These are phyloP conservation scores for Hypomesus transpacificus DNA, from an alignment of 2,113 vertebrate species.

Conservation along the genomic window DNA sequence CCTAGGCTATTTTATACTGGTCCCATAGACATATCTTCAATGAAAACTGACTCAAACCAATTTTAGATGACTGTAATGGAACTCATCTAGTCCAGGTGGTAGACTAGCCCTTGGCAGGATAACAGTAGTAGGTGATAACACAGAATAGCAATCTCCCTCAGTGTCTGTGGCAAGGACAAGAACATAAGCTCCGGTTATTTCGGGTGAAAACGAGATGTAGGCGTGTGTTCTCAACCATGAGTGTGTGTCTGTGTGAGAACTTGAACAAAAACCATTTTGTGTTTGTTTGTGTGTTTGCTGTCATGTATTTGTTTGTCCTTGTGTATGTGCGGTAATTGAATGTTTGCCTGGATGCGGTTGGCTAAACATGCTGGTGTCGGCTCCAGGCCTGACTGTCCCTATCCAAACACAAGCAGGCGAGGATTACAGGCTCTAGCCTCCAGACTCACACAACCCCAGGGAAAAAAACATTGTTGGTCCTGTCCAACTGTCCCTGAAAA, in stretches of 20 bases:
- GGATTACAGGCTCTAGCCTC: slow-evolving; percentile 58
- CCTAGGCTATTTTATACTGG: no score
- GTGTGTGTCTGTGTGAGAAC: slow-evolving; percentile 62
- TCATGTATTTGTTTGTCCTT: slow-evolving; percentile 1
- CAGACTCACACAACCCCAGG: slow-evolving; percentile 56
- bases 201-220: no score
- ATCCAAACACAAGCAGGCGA: slow-evolving; percentile 68
- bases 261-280: slow-evolving; percentile 11
- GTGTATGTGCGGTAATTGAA: slow-evolving; percentile 41
- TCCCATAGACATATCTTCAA: no score
- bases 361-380: slow-evolving; percentile 57
- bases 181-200: no score
- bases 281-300: neutral
- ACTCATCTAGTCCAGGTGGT: no score
- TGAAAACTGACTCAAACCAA: no score
- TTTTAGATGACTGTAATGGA: no score
- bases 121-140: no score
- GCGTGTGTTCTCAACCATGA: neutral
- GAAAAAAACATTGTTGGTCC: slow-evolving; percentile 47
- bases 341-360: slow-evolving; percentile 68
- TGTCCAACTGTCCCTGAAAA: slow-evolving; percentile 55
- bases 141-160: no score
- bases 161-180: no score
- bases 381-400: slow-evolving; percentile 66
- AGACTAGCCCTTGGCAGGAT: no score